Percentiles rank a stretch among this genome's conserved stretches.
These are phyloP conservation scores for Clarias batrachus DNA, from an alignment of 2,113 vertebrate genomes.

Conservation along the genomic window DNA sequence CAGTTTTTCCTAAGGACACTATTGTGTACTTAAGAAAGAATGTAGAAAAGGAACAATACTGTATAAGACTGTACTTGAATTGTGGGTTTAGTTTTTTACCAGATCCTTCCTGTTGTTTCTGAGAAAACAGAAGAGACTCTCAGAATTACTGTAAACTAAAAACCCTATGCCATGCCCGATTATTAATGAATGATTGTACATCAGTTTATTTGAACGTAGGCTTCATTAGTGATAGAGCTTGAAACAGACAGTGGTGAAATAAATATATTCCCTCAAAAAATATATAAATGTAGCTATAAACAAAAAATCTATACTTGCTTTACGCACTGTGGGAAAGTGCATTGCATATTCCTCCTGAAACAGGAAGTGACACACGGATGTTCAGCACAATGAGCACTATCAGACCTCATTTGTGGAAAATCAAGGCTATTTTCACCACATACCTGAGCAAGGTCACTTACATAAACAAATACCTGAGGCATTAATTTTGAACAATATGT, in stretches of 20 bases:
- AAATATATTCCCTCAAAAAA: background rate
- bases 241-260: background rate
- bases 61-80: slow-evolving; percentile 43
- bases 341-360: slow-evolving; percentile 42
- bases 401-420: slow-evolving; percentile 67
- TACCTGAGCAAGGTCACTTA: background rate
- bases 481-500: slow-evolving; percentile 7
- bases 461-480: slow-evolving; percentile 17
- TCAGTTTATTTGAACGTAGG: background rate
- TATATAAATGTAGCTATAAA: slow-evolving; percentile 2
- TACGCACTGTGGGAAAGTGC: slow-evolving; percentile 57
- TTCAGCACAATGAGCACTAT: slow-evolving; percentile 65
- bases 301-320: slow-evolving; percentile 40
- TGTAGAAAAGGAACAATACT: slow-evolving; percentile 31
- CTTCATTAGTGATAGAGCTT: background rate
- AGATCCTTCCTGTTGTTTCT: slow-evolving; percentile 35
- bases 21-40: background rate
- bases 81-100: slow-evolving; percentile 51
- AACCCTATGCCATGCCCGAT: background rate
- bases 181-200: background rate
- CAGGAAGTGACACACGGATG: slow-evolving; percentile 69
- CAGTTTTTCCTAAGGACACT: background rate
- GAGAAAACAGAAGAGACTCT: slow-evolving; percentile 40
- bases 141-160: background rate
- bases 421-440: slow-evolving; percentile 1